These are phyloP conservation scores for Crossaster papposus DNA, from an alignment of 53 echinoderm and acorn worm genomes.

Conservation along the genomic window DNA sequence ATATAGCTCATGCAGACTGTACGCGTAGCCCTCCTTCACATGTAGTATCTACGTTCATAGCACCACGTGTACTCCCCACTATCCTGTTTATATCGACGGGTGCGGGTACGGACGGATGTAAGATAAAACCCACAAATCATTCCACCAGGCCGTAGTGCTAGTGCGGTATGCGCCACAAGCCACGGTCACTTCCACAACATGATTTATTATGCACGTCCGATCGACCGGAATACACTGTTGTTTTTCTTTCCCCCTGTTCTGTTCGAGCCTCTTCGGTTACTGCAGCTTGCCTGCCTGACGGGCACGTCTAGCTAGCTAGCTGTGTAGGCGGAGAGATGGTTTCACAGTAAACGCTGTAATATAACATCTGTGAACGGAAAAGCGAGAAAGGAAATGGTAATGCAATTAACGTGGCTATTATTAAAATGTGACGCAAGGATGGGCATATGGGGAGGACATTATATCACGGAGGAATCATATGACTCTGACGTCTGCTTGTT, in stretches of 20 bases:
- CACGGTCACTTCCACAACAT: not conserved
- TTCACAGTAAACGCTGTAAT: not conserved
- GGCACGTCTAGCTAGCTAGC: too few relatives aligned
- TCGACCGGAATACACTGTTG: slow-evolving; percentile 22
- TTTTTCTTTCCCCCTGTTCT: slow-evolving; percentile 51
- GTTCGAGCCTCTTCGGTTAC: slow-evolving; percentile 30
- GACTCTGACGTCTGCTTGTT: not conserved
- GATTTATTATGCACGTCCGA: slow-evolving; percentile 25
- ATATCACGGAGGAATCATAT: too few relatives aligned
- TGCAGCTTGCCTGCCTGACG: not conserved
- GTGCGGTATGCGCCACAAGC: slow-evolving; percentile 13
- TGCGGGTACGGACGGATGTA: too few relatives aligned
- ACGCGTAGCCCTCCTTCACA: not conserved
- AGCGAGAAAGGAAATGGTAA: slow-evolving; percentile 13
- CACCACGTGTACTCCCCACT: not conserved
- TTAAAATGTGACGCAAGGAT: not conserved
- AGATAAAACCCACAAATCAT: slow-evolving; percentile 41
- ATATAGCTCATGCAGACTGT: not conserved
- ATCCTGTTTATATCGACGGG: slow-evolving; percentile 14
- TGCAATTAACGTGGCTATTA: not conserved
- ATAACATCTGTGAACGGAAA: slow-evolving; percentile 35
- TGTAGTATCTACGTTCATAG: not conserved
- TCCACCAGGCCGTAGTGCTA: not conserved
- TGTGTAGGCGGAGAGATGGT: slow-evolving; percentile 15
- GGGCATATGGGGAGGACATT: not conserved